phyloP scores from a whole-genome alignment of 2,113 vertebrate species.

The Scatophagus argus region DNA sequence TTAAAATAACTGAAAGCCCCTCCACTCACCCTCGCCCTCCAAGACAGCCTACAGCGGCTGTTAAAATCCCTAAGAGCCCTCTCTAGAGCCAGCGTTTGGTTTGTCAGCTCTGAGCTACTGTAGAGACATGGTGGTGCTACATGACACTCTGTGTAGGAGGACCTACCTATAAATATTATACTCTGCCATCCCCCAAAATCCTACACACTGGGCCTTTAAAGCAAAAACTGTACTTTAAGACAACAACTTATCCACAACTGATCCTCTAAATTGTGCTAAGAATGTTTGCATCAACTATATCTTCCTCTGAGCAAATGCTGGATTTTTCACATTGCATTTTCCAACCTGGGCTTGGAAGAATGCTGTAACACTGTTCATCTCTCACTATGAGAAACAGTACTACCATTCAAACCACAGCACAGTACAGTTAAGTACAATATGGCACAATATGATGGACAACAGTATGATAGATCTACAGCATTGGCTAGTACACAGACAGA shows the following conservation, averaged over 20 bases:
- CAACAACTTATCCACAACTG: slow-evolving; percentile 2
- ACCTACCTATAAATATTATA: no score
- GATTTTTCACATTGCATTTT: slow-evolving; percentile 60
- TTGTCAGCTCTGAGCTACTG: no score
- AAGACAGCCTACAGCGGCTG: no score
- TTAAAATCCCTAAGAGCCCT: no score
- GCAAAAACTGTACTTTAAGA: slow-evolving; percentile 16
- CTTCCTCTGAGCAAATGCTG: slow-evolving; percentile 54
- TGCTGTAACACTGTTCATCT: slow-evolving; percentile 44
- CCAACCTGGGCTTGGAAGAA: slow-evolving; percentile 61
- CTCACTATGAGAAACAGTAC: slow-evolving; percentile 37
- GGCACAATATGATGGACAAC: slow-evolving; percentile 57
- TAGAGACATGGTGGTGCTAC: no score
- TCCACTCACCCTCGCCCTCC: no score
- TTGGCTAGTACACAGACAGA: slow-evolving; percentile 60
- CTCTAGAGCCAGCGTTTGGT: no score
- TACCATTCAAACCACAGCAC: slow-evolving; percentile 65
- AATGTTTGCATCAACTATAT: slow-evolving; percentile 3
- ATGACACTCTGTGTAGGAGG: no score
- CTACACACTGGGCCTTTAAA: no score
- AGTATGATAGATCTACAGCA: slow-evolving; percentile 44
- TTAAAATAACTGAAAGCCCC: no score
- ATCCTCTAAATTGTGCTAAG: background rate
- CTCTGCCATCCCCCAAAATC: no score
- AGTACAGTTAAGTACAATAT: slow-evolving; percentile 47